Percentiles rank a stretch among this genome's conserved stretches.
phyloP scores from a whole-genome alignment of 2,113 vertebrate genomes.

The Epinephelus moara region DNA sequence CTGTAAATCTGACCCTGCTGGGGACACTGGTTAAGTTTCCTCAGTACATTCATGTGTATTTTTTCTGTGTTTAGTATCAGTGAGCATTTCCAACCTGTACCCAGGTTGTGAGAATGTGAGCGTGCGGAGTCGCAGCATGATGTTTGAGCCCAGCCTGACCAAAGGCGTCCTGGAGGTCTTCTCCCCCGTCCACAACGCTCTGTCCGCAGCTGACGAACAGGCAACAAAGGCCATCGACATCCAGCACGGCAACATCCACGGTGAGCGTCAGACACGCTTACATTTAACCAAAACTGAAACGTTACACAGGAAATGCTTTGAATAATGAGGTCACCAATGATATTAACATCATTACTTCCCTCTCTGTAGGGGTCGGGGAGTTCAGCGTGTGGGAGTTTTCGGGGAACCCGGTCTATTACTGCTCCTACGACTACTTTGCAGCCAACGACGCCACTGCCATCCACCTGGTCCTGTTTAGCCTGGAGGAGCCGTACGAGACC shows the following conservation, averaged over 20 bases:
- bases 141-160: constrained; percentile 98
- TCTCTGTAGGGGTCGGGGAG: constrained; percentile 91
- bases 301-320: too few relatives aligned
- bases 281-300: too few relatives aligned
- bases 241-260: constrained; percentile 89
- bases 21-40: not conserved
- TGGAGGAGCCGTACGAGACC: constrained; percentile 97
- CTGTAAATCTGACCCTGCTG: not conserved
- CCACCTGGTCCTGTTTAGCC: constrained; percentile 93
- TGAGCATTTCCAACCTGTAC: constrained; percentile 95
- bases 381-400: constrained; percentile 99
- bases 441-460: constrained; percentile 93
- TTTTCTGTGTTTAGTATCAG: constrained; percentile 87
- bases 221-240: constrained; percentile 93
- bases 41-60: not conserved
- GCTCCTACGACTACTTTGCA: constrained; percentile 97
- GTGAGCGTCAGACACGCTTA: constrained; percentile 71
- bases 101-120: constrained; percentile 98
- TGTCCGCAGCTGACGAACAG: constrained; percentile 88
- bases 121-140: constrained; percentile 97
- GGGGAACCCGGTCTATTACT: constrained; percentile 96
- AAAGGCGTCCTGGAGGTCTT: constrained; percentile 96
- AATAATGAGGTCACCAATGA: too few relatives aligned
- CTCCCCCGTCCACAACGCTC: constrained; percentile 86
- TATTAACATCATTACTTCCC: not conserved